These are phyloP conservation scores for Diaphora mendica DNA, from an alignment of 2,888 invertebrate species.

Conservation along the genomic window DNA sequence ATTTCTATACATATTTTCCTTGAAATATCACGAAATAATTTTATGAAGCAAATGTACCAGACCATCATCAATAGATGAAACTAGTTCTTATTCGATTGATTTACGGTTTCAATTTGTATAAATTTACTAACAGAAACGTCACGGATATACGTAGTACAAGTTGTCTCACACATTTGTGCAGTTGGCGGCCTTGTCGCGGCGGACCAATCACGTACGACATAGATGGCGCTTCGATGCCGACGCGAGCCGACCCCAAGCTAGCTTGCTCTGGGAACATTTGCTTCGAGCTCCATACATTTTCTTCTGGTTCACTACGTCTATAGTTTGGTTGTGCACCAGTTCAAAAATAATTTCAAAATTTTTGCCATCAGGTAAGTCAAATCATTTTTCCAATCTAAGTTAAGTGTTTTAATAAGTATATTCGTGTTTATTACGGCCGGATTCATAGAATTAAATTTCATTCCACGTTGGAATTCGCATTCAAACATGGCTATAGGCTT, in stretches of 20 bases:
- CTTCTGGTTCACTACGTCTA: constrained; percentile 86
- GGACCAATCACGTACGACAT: constrained; percentile 75
- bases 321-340: constrained; percentile 86
- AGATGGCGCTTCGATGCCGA: constrained; percentile 81
- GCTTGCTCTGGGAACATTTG: constrained; percentile 84
- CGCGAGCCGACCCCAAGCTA: constrained; percentile 84
- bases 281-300: constrained; percentile 87
- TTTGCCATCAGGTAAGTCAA: constrained; percentile 85
- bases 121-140: constrained; percentile 57
- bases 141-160: constrained; percentile 85
- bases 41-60: constrained; percentile 79
- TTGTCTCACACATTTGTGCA: constrained; percentile 58
- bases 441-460: constrained; percentile 72
- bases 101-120: constrained; percentile 59
- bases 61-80: constrained; percentile 44
- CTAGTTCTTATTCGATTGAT: accelerated
- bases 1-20: constrained; percentile 61
- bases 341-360: constrained; percentile 86
- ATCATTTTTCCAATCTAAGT: constrained; percentile 74
- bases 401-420: constrained; percentile 70
- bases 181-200: constrained; percentile 73
- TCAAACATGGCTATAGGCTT: constrained; percentile 86
- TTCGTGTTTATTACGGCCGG: constrained; percentile 64
- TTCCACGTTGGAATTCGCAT: constrained; percentile 86
- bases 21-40: constrained; percentile 68